Conservation (phyloP, 2,888 invertebrate species). For the Drosophila kokeensis region DNA sequence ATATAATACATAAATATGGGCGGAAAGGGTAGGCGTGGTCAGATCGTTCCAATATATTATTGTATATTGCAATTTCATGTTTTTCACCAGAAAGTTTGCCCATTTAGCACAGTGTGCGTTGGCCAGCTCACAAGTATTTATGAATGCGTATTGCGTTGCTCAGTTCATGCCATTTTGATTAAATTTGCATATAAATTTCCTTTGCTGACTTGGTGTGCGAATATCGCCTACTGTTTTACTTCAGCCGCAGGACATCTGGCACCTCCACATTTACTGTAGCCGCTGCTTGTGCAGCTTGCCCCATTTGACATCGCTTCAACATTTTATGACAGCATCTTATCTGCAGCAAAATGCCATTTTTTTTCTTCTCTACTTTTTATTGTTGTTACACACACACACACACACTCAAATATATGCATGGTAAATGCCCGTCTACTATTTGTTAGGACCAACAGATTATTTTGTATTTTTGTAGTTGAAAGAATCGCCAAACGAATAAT, state of each 20-base stretch:
- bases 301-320: constrained; percentile 16
- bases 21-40: not conserved
- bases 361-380: not conserved
- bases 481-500: not conserved
- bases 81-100: not conserved
- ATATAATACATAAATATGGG: not conserved
- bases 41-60: not conserved
- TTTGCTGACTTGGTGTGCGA: constrained; percentile 6
- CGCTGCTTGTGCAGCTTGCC: constrained; percentile 7
- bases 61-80: too few species aligned
- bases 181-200: constrained; percentile 33
- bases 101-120: not conserved
- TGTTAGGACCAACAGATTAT: not conserved
- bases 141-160: constrained; percentile 5
- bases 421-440: not conserved
- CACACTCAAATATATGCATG: too few species aligned
- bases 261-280: not conserved
- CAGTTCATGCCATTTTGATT: constrained; percentile 22
- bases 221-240: constrained; percentile 18
- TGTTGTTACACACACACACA: not conserved
- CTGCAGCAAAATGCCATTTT: constrained; percentile 1
- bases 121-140: constrained; percentile 3
- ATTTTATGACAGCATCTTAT: constrained; percentile 17
- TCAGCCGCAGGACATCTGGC: constrained; percentile 11
- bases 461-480: not conserved